Percentiles rank a stretch among this genome's conserved stretches.
Conservation (phyloP, 2,888 invertebrate genomes). For the Dryococelus australis region DNA sequence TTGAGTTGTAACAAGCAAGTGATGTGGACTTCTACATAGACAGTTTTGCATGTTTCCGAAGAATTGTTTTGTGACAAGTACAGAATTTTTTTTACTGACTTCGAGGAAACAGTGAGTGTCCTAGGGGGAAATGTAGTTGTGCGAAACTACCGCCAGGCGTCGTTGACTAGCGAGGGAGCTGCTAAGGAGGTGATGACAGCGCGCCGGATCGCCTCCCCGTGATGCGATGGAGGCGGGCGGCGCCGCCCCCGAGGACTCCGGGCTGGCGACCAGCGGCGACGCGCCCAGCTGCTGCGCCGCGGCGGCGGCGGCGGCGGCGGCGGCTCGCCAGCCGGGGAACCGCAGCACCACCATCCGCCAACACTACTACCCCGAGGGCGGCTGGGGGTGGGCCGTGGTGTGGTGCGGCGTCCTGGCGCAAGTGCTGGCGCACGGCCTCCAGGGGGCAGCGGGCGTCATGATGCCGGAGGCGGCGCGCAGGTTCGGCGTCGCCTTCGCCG, state of each 20-base stretch:
- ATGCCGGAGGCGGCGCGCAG: slow-evolving; percentile 35
- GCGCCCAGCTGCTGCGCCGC: slow-evolving; percentile 20
- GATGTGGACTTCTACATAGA: no score
- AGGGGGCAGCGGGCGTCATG: slow-evolving; percentile 54
- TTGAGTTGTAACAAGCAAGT: no score
- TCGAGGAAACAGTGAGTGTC: no score
- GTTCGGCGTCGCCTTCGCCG: slow-evolving; percentile 33
- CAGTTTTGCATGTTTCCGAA: no score
- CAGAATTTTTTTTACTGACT: no score
- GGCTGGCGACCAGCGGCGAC: slow-evolving; percentile 55
- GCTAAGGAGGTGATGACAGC: neutral
- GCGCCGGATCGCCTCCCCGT: neutral
- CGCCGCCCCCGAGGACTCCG: slow-evolving; percentile 54
- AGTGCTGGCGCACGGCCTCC: slow-evolving; percentile 76
- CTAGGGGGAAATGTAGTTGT: no score
- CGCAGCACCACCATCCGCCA: slow-evolving; percentile 66
- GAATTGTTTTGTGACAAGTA: no score
- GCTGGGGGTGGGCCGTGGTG: slow-evolving; percentile 79
- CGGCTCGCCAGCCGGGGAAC: slow-evolving; percentile 48
- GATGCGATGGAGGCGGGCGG: slow-evolving; percentile 27
- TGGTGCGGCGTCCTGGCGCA: slow-evolving; percentile 76
- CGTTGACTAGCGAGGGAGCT: no score
- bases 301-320: slow-evolving; percentile 20
- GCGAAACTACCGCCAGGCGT: no score
- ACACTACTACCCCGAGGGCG: slow-evolving; percentile 50